Evolutionary conservation across 2,797 vertebrate species (phyloP), one percentile per base, ranked within the genome.

Genomic region (Oreortyx pictus): DNA sequence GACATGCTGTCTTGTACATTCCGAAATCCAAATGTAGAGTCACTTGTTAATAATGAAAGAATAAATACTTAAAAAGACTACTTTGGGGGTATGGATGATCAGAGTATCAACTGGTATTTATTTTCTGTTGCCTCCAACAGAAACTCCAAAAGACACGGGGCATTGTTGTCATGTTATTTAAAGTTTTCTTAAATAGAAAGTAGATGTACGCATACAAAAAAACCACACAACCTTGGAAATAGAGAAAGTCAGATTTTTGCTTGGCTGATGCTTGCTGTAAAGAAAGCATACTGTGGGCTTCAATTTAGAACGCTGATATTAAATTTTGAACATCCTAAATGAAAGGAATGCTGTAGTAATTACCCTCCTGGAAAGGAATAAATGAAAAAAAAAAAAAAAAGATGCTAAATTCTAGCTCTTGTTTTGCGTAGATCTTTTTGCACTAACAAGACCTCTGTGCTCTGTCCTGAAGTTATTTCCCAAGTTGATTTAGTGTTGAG

Each of bases 211-310:
- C 11, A 41, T 24, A 64, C 35, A 1, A 74, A 44, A 65, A 27
- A 4, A 9, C 5, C 31, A 29, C 5, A 7, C 8, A 78, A 6
- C 31, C 44, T 68, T 66, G 33, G 17, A 79, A 54, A 31, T 65
- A 19, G 5, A 64, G 39, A 73, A 70, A 64, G 15, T 6, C 0
- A 2, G 62, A 57, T 14, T 18, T 85, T 86, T 83, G 33, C 5
- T 31, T 92, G 61, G 7, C 31, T 72, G 33, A 29, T 49, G 35
- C 3, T 1, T 5, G 35, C 1, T 25, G 8, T 60, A 72, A 65
- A 15, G 9, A 65, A 1, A 0, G 0, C 4, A 3, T 47, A 15
- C 33, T 57, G 19, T 59, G 39, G 44, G 7, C 33, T 81, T 62
- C 43, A 33, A 0, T 60, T 77, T 39, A 13, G 65, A 71, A 31